Evolutionary conservation across 2,113 vertebrate genomes (phyloP), one percentile per base, ranked within the genome.

Genomic region (Hylia prasina): DNA sequence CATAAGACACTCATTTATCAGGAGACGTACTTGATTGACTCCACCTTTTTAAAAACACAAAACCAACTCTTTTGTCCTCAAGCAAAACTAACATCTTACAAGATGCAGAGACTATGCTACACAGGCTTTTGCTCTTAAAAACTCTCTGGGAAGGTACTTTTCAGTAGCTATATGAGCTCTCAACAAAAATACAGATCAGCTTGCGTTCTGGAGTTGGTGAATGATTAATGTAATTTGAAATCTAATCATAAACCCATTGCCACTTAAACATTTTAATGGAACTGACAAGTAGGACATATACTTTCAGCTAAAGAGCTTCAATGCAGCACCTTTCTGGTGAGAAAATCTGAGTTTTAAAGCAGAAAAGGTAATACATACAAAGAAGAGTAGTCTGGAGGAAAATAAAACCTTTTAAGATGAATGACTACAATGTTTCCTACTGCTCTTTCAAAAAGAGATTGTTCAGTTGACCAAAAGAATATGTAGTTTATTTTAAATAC

Each of bases 221-320:
- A 81, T 53, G 60, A 91, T 66, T 89, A 73, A 89, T 72, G 58
- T 56, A 5, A 90, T 89, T 65, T 96, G 87, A 89, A 95, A 94
- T 77, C 45, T 86, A 84, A 94, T 94, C 33, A 95, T 83, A 93
- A 97, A 82, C 20, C 25, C 42, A 81, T 15, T 71, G 70, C 57
- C 51, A 92, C 65, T 81, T 86, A 79, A 90, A 93, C 21, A 56
- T 39, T 72, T 76, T 63, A 95, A 90, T 65, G 48, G 39, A 72
- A 71, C 18, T 94, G 84, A 71, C 48, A 82, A 87, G 39, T 70
- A 88, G 69, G 87, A 69, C 42, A 82, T 25, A 69, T 1, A 21
- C 48, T 88, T 90, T 42, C 31, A 76, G 51, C 60, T 68, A 48
- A 82, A 90, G 30, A 81, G 61, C 47, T 58, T 68, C 42, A 90